Percentiles rank a stretch among this genome's conserved stretches.
Evolutionary conservation across 2,888 invertebrate genomes (phyloP).

Genomic region (Drosophila subsilvestris): DNA sequence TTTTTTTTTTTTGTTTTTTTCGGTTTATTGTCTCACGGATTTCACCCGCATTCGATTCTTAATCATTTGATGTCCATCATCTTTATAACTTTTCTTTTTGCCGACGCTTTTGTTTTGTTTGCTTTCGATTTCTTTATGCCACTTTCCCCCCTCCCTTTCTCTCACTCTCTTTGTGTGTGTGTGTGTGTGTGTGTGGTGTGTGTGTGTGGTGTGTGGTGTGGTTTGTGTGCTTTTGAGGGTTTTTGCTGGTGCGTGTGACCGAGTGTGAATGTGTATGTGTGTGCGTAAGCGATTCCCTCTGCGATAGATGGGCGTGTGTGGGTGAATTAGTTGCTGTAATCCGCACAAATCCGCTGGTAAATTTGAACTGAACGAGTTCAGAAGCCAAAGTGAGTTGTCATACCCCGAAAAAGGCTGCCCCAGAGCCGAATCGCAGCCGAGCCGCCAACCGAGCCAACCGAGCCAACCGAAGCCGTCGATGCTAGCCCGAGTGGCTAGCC

Average conservation of each 20-base stretch:
- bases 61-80: slow-evolving; percentile 21
- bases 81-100: slow-evolving; percentile 1
- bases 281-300: slow-evolving; percentile 1
- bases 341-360: slow-evolving; percentile 81
- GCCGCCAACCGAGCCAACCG: neutral
- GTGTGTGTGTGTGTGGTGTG: neutral
- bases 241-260: slow-evolving; percentile 3
- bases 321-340: slow-evolving; percentile 64
- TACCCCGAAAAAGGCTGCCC: slow-evolving; percentile 64
- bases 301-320: slow-evolving; percentile 19
- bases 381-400: slow-evolving; percentile 78
- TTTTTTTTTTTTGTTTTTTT: neutral
- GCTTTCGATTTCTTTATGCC: slow-evolving; percentile 20
- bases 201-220: neutral
- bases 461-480: no score
- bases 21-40: slow-evolving; percentile 1
- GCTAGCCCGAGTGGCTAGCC: slow-evolving; percentile 23
- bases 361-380: slow-evolving; percentile 80
- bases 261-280: slow-evolving; percentile 9
- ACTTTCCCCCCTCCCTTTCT: slow-evolving; percentile 24
- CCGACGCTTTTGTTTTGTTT: slow-evolving; percentile 40
- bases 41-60: slow-evolving; percentile 21
- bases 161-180: neutral
- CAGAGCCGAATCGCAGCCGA: slow-evolving; percentile 12
- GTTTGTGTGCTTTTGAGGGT: slow-evolving; percentile 10